Evolutionary conservation across 2,888 invertebrate genomes (phyloP), one percentile per base, ranked within the genome.

Genomic region (Coelopa pilipes): DNA sequence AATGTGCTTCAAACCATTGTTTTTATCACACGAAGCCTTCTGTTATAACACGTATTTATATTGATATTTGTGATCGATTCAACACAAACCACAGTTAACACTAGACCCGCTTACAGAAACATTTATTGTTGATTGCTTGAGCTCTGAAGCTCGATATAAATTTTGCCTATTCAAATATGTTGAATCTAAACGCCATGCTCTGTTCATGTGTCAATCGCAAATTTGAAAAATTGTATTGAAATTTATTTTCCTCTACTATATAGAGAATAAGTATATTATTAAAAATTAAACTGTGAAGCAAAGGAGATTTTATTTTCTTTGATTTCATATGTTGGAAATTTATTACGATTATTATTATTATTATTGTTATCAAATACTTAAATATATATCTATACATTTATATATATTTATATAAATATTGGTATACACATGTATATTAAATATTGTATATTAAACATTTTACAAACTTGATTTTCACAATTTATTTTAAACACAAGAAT

Each of bases 401-500:
- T 67, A 75, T 63, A 59, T 65, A 75, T n/a, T n/a, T 55, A 73
- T 53, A 70, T 53, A 4, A 4, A 34, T 34, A 34, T 59, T 59
- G 53, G 47, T 67, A 75, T 70, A 50, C 63, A 70, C 62, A 70
- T 70, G 46, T 62, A 70, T 68, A 17, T 53, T 12, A 59, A 69
- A 47, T 57, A 47, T 34, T 69, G 57, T 55, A 66, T 69, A 69
- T 63, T 63, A 65, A 4, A 71, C 53, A 24, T 63, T 45, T 65
- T 73, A 59, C 62, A 53, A 53, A 68, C 12, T 67, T 72, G 12
- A 59, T 72, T 60, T 66, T 65, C 49, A 72, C 19, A 75, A 77
- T 77, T 82, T 78, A 81, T 83, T 82, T 84, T 82, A 80, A 80
- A 82, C 80, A 81, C 80, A 83, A 82, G 80, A 85, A 85, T 87